Evolutionary conservation across 2,888 invertebrate species (phyloP).

Genomic region (Diaperis boleti): DNA sequence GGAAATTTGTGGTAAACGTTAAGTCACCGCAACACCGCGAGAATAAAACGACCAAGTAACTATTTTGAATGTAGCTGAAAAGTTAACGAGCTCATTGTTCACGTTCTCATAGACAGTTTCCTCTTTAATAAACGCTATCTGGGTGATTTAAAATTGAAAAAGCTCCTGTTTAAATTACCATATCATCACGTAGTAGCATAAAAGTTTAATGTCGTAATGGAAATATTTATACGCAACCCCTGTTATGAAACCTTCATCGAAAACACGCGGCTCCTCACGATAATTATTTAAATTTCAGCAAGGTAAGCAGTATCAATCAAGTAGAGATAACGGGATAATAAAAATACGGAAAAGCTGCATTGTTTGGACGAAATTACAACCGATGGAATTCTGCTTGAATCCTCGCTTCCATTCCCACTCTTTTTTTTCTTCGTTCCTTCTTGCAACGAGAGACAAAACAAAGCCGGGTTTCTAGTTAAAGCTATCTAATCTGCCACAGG

Average conservation of each 20-base stretch:
- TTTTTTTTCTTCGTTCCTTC: neutral
- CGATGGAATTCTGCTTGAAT: slow-evolving; percentile 11
- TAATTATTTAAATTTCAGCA: slow-evolving; percentile 34
- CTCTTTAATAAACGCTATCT: slow-evolving; percentile 14
- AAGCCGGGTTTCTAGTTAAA: slow-evolving; percentile 15
- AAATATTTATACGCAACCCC: slow-evolving; percentile 11
- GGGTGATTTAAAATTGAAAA: slow-evolving; percentile 30
- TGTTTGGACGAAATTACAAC: slow-evolving; percentile 26
- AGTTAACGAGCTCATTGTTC: slow-evolving; percentile 8
- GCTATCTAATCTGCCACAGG: slow-evolving; percentile 14
- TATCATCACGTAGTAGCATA: slow-evolving; percentile 31
- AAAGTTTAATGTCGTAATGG: slow-evolving; percentile 18
- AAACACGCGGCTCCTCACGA: slow-evolving; percentile 11
- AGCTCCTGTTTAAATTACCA: slow-evolving; percentile 28
- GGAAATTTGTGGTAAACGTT: slow-evolving; percentile 9
- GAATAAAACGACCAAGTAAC: slow-evolving; percentile 21
- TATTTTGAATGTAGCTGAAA: slow-evolving; percentile 4
- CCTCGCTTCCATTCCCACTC: neutral
- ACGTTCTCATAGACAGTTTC: slow-evolving; percentile 13
- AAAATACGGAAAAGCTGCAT: slow-evolving; percentile 16
- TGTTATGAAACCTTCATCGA: slow-evolving; percentile 12
- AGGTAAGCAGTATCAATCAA: too few relatives aligned
- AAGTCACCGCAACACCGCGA: slow-evolving; percentile 2
- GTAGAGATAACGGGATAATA: slow-evolving; percentile 24
- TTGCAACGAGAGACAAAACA: neutral